phyloP scores from a whole-genome alignment of 2,113 vertebrate species.

The Coracopsis vasa region DNA sequence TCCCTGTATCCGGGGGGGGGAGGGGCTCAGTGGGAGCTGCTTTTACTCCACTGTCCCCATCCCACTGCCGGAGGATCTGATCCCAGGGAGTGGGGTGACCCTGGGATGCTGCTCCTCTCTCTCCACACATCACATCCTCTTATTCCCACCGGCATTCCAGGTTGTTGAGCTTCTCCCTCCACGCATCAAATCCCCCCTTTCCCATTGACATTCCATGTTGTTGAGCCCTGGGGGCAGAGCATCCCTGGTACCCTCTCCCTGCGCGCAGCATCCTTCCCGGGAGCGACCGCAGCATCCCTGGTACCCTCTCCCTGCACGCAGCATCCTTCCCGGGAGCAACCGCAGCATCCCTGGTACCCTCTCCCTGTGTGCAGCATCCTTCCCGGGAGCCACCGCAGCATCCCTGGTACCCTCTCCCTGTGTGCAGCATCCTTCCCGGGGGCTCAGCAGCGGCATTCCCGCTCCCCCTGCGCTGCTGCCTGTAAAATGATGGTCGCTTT shows the following conservation, averaged over 20 bases:
- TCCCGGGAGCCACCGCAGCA: not conserved
- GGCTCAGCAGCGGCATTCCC: not conserved
- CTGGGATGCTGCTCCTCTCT: not conserved
- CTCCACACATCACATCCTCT: not conserved
- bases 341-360: no score
- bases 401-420: no score
- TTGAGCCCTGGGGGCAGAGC: not conserved
- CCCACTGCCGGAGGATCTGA: no score
- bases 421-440: not conserved
- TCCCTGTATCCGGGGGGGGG: not conserved
- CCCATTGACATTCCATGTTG: not conserved
- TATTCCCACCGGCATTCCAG: not conserved
- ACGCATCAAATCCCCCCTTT: not conserved
- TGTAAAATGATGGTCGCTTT: slow-evolving; percentile 73
- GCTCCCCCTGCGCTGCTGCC: slow-evolving; percentile 61
- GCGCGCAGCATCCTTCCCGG: no score
- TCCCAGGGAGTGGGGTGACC: not conserved
- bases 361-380: not conserved
- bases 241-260: no score
- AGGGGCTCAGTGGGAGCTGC: not conserved
- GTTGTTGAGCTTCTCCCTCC: not conserved
- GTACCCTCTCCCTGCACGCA: no score
- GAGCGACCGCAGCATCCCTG: no score
- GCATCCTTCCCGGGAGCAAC: not conserved
- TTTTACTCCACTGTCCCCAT: not conserved